Base-by-base conservation (phyloP, 2,797 vertebrate species). In the Xenops minutus region DNA sequence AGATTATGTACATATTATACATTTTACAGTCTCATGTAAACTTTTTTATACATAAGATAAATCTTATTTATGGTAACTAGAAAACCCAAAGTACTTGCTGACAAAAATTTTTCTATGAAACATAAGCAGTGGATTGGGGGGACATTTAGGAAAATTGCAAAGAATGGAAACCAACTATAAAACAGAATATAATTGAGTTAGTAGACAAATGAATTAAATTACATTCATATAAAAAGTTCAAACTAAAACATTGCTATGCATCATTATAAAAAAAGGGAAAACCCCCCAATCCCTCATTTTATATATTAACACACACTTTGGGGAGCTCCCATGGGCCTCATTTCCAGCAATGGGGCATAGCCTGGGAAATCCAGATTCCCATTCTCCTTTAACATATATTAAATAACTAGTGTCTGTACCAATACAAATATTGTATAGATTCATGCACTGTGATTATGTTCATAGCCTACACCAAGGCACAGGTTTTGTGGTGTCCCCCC, bases 1-100 rank as follows among this genome's bases (percentile, higher is more conserved):
- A 97, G 97, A 97, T 97, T 98, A 98, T 98, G 92, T 98, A 98
- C 98, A 98, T 98, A 98, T 98, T 85, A 98, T 98, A 98, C 98
- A 98, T 97, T 98, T 98, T 98, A 98, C 98, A 98, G 76, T 92
- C 89, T 96, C 97, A 96, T 88, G 97, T 96, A 97, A 96, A 96
- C 93, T 95, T 91, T 95, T 97, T 97, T 96, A 97, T 95, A 98
- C 96, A 97, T 96, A 97, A 97, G 83, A 77, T 96, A 97, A 97
- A 96, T 96, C 82, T 92, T 94, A 97, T 94, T 96, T 96, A 97
- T 96, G 96, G 89, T 92, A 96, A 96, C 63, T 96, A 92, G 89
- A 96, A 97, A 97, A 95, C 68, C 89, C 72, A 89, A 97, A 96
- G 93, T 93, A 93, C 37, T 93, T 51, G 37, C 85, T 89, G 83